phyloP scores from a whole-genome alignment of 1,140 invertebrate species.

The Drosophila quadrilineata region DNA sequence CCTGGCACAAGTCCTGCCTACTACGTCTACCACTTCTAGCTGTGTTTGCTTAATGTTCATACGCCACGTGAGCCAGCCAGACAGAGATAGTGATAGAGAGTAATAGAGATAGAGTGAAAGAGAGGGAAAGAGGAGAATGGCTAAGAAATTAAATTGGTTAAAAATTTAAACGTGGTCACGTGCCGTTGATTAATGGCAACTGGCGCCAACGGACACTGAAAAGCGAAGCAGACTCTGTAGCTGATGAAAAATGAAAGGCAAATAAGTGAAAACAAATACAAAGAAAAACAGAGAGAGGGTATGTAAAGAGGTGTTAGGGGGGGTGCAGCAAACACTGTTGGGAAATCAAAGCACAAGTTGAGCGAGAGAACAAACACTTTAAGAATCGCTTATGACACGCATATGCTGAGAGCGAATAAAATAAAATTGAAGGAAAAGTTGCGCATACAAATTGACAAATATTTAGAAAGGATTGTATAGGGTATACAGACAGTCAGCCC shows the following conservation, averaged over 20 bases:
- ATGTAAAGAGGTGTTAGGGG: neutral
- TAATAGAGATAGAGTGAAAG: no score
- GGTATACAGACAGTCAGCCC: neutral
- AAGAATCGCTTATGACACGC: slow-evolving; percentile 75
- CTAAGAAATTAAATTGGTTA: slow-evolving; percentile 51
- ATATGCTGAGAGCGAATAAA: slow-evolving; percentile 58
- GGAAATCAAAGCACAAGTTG: slow-evolving; percentile 58
- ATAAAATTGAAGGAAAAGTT: slow-evolving; percentile 71
- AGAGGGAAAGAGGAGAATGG: no score
- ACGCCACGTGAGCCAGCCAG: slow-evolving; percentile 51
- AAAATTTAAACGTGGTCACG: slow-evolving; percentile 73
- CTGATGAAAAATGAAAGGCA: slow-evolving; percentile 56
- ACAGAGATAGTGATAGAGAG: no score
- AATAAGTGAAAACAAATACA: slow-evolving; percentile 67
- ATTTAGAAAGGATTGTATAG: slow-evolving; percentile 74
- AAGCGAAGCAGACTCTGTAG: slow-evolving; percentile 6
- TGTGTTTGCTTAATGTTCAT: slow-evolving; percentile 48
- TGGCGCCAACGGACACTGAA: slow-evolving; percentile 24
- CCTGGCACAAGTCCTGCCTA: neutral
- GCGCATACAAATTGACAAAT: slow-evolving; percentile 79
- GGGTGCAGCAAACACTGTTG: slow-evolving; percentile 10
- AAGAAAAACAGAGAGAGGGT: neutral
- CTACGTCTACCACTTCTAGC: neutral
- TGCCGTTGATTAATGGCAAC: slow-evolving; percentile 70
- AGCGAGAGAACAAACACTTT: slow-evolving; percentile 66